Evolutionary conservation across 2,888 invertebrate genomes (phyloP), one percentile per base, ranked within the genome.

Genomic region (Microdon myrmicae): DNA sequence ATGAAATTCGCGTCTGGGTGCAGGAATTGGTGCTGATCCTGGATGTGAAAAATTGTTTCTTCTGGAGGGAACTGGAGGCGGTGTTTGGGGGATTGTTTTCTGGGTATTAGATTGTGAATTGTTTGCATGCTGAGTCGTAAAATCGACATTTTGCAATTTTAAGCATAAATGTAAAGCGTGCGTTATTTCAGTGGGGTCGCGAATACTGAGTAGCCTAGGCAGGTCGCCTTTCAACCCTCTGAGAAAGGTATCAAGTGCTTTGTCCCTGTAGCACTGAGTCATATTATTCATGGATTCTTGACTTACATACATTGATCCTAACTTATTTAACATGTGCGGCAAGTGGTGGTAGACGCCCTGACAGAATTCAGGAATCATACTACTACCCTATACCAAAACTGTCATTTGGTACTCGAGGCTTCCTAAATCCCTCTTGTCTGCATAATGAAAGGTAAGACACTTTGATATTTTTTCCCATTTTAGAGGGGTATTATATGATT

Each of bases 261-360:
- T 23, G 32, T 32, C 32, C 2, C 28, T 5, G 5, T 43, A 43
- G 29, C 29, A 43, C 12, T 43, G 43, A 2, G 43, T 20, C 20
- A 43, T 43, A n/a, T 28, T 43, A 4, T 34, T 38, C n/a, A 44
- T 16, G 8, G 55, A 47, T 12, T 47, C 34, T 17, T 37, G 44
- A 19, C 45, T 34, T 23, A 35, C 31, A 12, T 48, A 9, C 16
- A 51, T 51, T 19, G 43, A 51, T 26, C 38, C 32, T 38, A 32
- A 22, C 19, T 56, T 41, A 12, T 35, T 48, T 8, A 48, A 16
- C 2, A 38, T 48, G 5, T 38, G 8, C 4, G 41, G 26, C 5
- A 37, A 20, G 8, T 41, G 32, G 16, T 51, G 49, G 13, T 43
- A 45, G n/a, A 41, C 26, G 19, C 29, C 12, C 23, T 51, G 28